Percentiles rank a stretch among this genome's conserved stretches.
phyloP scores from a whole-genome alignment of 2,888 invertebrate species.

The Hyppa rectilinea region DNA sequence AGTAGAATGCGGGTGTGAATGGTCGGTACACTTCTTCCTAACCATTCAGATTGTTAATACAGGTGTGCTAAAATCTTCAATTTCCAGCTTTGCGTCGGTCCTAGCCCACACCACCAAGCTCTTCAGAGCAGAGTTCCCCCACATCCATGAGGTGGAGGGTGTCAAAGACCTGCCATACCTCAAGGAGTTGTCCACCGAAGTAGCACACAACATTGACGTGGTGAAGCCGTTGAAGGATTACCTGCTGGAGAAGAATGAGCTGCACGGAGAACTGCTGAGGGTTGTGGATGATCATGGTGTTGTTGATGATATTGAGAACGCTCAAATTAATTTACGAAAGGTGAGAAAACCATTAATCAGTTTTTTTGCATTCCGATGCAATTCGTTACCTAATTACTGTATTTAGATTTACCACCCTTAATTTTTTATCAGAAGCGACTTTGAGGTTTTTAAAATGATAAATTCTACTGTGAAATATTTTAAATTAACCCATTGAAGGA shows the following conservation, averaged over 20 bases:
- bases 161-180: slow-evolving; percentile 76
- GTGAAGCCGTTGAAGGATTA: slow-evolving; percentile 72
- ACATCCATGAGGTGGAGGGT: slow-evolving; percentile 81
- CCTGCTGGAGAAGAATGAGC: slow-evolving; percentile 59
- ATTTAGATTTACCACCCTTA: too few relatives aligned
- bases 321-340: slow-evolving; percentile 76
- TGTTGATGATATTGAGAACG: slow-evolving; percentile 70
- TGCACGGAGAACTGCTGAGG: slow-evolving; percentile 63
- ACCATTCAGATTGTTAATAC: too few relatives aligned
- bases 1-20: too few relatives aligned
- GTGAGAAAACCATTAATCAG: slow-evolving; percentile 1
- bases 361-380: too few relatives aligned
- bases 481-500: too few relatives aligned
- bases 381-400: too few relatives aligned
- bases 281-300: slow-evolving; percentile 65
- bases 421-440: too few relatives aligned
- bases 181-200: slow-evolving; percentile 70
- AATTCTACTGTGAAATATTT: too few relatives aligned
- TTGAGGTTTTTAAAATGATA: too few relatives aligned
- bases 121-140: slow-evolving; percentile 79
- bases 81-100: slow-evolving; percentile 77
- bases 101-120: slow-evolving; percentile 76
- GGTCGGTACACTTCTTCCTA: too few relatives aligned
- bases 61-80: too few relatives aligned
- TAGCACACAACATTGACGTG: slow-evolving; percentile 79